Evolutionary conservation across 2,113 vertebrate genomes (phyloP).

Genomic region (Vidua macroura): DNA sequence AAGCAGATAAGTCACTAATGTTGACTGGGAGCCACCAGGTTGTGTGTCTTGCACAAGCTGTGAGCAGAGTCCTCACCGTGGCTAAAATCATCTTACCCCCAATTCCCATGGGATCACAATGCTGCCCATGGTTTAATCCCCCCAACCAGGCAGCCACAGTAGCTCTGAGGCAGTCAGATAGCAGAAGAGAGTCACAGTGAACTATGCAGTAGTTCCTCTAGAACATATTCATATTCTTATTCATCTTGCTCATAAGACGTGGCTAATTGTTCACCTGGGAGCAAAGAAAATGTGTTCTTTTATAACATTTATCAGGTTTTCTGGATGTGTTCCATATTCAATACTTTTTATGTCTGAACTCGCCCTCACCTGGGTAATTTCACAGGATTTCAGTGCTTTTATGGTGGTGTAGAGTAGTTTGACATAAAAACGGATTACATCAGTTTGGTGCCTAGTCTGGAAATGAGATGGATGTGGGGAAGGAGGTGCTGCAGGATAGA

Average conservation of each 20-base stretch:
- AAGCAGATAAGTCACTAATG: neutral
- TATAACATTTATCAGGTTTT: neutral
- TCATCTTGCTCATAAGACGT: neutral
- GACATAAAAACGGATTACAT: neutral
- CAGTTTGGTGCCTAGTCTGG: neutral
- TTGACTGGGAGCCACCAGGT: neutral
- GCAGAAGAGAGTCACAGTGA: neutral
- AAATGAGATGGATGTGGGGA: neutral
- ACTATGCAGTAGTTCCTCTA: neutral
- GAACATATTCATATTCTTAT: neutral
- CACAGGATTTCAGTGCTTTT: neutral
- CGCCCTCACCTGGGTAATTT: neutral
- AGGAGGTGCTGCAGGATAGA: neutral
- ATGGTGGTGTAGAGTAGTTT: neutral
- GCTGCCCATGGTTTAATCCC: neutral
- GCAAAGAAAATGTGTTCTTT: neutral
- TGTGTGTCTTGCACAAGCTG: neutral
- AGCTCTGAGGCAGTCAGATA: neutral
- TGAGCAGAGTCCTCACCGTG: neutral
- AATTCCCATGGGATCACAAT: rapidly evolving
- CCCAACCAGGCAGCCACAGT: neutral
- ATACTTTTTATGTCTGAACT: neutral
- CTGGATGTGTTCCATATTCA: neutral
- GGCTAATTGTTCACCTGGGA: neutral
- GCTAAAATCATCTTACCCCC: neutral